Evolutionary conservation across 2,113 vertebrate genomes (phyloP).

Genomic region (Jaculus jaculus): DNA sequence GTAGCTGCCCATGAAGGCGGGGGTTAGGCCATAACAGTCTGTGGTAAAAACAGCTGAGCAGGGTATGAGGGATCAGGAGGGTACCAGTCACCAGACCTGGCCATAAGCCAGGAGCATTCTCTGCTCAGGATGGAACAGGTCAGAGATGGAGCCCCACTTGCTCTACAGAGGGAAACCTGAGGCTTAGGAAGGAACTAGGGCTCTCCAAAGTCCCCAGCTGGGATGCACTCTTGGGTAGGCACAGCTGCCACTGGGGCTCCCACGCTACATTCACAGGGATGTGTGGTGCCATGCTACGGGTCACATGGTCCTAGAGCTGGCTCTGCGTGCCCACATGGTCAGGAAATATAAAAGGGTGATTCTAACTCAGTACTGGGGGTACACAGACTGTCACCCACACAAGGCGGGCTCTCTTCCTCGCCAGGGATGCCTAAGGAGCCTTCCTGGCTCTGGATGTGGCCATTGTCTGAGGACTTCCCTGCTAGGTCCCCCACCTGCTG

Average conservation of each 20-base stretch:
- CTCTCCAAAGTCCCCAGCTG: too few species aligned
- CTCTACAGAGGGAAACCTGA: neutral
- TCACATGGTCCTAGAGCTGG: neutral
- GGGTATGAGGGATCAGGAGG: too few species aligned
- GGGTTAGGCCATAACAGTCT: neutral
- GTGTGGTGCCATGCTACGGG: rapidly evolving
- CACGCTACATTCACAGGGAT: neutral
- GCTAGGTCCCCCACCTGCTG: neutral
- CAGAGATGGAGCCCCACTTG: too few species aligned
- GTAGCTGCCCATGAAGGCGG: neutral
- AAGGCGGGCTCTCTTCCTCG: neutral
- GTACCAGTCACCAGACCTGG: too few species aligned
- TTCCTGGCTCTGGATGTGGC: rapidly evolving
- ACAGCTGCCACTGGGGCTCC: neutral
- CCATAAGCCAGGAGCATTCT: neutral
- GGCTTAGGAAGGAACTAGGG: neutral
- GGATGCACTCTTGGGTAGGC: neutral
- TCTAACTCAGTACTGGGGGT: slow-evolving; percentile 28
- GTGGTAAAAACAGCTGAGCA: too few species aligned
- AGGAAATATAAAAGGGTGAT: slow-evolving; percentile 60
- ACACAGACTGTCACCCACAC: neutral
- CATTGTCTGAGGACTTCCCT: neutral
- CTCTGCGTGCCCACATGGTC: slow-evolving; percentile 35
- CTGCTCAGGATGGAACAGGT: neutral
- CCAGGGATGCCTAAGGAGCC: too few species aligned